Conservation (phyloP, 2,113 vertebrate species). For the Murina feae region DNA sequence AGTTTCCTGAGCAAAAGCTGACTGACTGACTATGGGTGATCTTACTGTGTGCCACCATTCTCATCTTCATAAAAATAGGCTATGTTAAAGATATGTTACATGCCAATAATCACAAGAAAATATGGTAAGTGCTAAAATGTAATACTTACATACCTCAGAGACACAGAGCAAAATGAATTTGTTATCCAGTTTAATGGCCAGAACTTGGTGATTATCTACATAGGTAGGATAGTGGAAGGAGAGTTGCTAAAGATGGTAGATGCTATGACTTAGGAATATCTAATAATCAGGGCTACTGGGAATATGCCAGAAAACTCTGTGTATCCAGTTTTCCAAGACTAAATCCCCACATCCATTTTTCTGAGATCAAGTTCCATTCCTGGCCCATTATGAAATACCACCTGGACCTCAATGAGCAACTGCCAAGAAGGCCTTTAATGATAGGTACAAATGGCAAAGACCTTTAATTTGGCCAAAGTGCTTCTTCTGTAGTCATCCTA, state of each 20-base stretch:
- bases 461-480: background rate
- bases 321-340: background rate
- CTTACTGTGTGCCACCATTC: background rate
- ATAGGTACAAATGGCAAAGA: background rate
- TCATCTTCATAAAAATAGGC: background rate
- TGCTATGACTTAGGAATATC: background rate
- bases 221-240: background rate
- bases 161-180: background rate
- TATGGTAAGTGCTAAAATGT: background rate
- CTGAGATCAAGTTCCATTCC: background rate
- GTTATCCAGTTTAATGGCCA: background rate
- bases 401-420: background rate
- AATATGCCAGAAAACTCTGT: background rate
- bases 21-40: background rate
- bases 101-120: background rate
- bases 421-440: background rate
- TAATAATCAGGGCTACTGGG: background rate
- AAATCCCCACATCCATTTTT: constrained; percentile 16
- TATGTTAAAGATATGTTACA: background rate
- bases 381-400: background rate
- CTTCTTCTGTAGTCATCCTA: background rate
- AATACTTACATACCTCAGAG: background rate
- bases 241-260: background rate
- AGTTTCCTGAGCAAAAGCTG: background rate
- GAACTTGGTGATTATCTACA: background rate